Base-by-base conservation (phyloP, 2,888 invertebrate species). In the Cephus pygmeus region DNA sequence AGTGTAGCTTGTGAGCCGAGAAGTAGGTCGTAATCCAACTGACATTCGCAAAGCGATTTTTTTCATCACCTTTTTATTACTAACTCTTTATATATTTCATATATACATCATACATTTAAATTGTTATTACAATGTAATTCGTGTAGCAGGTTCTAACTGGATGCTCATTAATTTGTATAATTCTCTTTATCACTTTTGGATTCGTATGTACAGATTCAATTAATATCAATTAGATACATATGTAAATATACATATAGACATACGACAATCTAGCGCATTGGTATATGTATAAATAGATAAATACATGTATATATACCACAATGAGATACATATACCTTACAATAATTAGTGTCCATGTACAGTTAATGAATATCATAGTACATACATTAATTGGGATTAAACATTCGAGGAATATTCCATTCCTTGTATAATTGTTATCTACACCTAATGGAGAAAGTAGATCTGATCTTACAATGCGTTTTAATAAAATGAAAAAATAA, bases 171-270 rank as follows among this genome's bases (percentile, higher is more conserved):
- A 9, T 23, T 56, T 56, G 23, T 23, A 56, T 56, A 56, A 56
- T 23, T 56, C 15, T 56, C 23, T 56, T 56, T 31, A 71, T 33
- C 71, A 71, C 56, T 71, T 69, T 71, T 33, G 31, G 33, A 71
- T 77, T 77, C 77, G 73, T 77, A 77, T 77, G 34, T 77, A 77
- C 77, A 77, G 73, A 40, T 77, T 73, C 40, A 34, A 77, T 77
- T 73, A 77, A 73, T 77, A 77, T 73, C 73, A 69, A 34, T 73
- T 76, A 71, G 33, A 56, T 76, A 73, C 40, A 76, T 73, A 76
- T 56, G 56, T 56, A 56, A 23, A 76, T 76, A 76, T 71, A 76
- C 36, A 71, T 23, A 69, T 34, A 71, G 12, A 71, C 71, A 71
- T n/a, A 71, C 23, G 34, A 34, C 71, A 56, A 23, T 6, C 23